Percentiles rank a stretch among this genome's conserved stretches.
These are phyloP conservation scores for Polyergus mexicanus DNA, from an alignment of 1,140 invertebrate genomes.

Conservation along the genomic window DNA sequence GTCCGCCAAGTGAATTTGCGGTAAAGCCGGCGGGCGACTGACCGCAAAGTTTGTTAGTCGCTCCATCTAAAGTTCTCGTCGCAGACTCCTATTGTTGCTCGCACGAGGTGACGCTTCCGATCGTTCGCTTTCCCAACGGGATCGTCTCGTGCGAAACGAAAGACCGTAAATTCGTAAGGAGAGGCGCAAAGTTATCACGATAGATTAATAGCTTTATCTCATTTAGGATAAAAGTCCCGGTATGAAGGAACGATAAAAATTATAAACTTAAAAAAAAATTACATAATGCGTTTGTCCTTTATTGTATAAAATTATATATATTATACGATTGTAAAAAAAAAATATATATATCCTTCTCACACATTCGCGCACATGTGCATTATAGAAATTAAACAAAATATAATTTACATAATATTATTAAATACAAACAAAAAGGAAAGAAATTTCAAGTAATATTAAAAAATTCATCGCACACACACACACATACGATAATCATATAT, in stretches of 20 bases:
- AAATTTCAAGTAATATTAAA: too few relatives aligned
- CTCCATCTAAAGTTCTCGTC: constrained; percentile 18
- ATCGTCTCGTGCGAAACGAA: not conserved
- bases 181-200: not conserved
- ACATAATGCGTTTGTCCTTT: not conserved
- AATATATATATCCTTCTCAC: too few relatives aligned
- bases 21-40: constrained; percentile 4
- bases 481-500: too few relatives aligned
- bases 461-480: too few relatives aligned
- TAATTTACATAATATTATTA: too few relatives aligned
- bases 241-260: not conserved
- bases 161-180: constrained; percentile 24
- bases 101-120: constrained; percentile 25
- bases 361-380: too few relatives aligned
- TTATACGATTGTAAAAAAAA: not conserved
- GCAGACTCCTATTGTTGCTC: constrained; percentile 14
- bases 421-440: too few relatives aligned
- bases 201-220: constrained; percentile 33
- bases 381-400: too few relatives aligned
- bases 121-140: constrained; percentile 40
- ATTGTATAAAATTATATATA: not conserved
- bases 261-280: not conserved
- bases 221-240: not conserved
- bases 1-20: constrained; percentile 36
- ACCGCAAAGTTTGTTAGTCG: constrained; percentile 51